A percentile compares a stretch with the other conserved stretches of the same genome.
Conservation (phyloP, 2,888 invertebrate species). For the Cephus nigrinus region DNA sequence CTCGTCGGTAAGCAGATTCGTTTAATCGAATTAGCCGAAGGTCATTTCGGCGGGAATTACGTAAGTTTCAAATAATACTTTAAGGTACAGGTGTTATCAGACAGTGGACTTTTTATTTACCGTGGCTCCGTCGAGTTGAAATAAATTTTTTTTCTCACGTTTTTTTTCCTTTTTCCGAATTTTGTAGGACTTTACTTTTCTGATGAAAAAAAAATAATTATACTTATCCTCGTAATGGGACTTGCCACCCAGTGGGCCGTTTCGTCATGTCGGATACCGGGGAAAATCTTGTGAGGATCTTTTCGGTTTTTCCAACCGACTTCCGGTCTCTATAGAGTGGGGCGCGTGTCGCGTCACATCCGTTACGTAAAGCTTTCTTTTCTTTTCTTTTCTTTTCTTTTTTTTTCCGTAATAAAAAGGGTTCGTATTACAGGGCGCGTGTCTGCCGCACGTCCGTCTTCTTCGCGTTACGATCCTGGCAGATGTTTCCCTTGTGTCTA, state of each 20-base stretch:
- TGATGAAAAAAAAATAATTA: background rate
- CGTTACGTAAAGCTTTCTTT: constrained; percentile 51
- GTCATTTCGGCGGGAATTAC: background rate
- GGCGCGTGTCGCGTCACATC: constrained; percentile 41
- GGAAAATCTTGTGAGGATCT: background rate
- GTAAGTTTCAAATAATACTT: background rate
- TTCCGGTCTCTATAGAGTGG: constrained; percentile 43
- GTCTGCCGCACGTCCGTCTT: constrained; percentile 28
- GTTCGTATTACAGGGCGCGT: constrained; percentile 52
- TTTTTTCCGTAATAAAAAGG: constrained; percentile 27
- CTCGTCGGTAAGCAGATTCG: background rate
- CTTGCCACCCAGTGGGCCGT: background rate
- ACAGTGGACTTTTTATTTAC: background rate
- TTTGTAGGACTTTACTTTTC: background rate
- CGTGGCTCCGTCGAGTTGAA: fast-evolving
- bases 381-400: constrained; percentile 23
- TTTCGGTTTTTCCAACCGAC: constrained; percentile 31
- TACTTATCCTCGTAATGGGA: background rate
- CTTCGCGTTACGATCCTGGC: constrained; percentile 34
- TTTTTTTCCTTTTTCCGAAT: background rate
- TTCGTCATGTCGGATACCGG: background rate
- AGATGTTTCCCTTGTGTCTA: constrained; percentile 28
- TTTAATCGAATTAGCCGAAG: background rate
- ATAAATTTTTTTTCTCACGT: background rate
- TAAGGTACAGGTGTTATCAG: background rate